Evolutionary conservation across 2,113 vertebrate genomes (phyloP).

Genomic region (Gambusia holbrooki): DNA sequence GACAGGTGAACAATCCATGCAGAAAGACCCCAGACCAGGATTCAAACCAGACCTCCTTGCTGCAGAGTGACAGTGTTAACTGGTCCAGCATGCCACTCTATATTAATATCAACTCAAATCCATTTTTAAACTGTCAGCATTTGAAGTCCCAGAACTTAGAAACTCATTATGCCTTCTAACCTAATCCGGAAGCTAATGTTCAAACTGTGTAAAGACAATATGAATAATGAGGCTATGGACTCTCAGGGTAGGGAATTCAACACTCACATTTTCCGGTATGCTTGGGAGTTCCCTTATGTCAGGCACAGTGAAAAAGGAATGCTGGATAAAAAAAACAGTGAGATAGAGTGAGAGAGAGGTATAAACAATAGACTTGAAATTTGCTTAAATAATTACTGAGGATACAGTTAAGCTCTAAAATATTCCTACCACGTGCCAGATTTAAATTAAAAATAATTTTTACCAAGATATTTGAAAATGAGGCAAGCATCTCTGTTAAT

Average conservation of each 20-base stretch:
- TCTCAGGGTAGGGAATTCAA: neutral
- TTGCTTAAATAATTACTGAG: neutral
- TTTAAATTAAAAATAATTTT: neutral
- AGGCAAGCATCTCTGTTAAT: neutral
- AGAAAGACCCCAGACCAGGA: no score
- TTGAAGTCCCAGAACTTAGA: neutral
- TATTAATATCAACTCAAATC: no score
- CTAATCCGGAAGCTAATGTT: no score
- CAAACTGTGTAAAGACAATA: no score
- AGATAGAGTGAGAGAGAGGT: neutral
- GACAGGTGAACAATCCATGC: no score
- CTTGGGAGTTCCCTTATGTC: conserved; percentile 92
- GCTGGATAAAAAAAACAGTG: conserved; percentile 74
- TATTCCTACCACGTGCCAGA: neutral
- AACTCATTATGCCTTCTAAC: no score
- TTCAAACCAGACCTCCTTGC: no score
- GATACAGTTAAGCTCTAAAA: neutral
- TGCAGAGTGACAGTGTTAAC: no score
- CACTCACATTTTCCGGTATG: conserved; percentile 98
- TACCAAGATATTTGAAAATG: neutral
- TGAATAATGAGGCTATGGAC: no score
- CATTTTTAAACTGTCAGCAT: neutral
- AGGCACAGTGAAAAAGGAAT: conserved; percentile 96
- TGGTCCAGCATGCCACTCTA: no score
- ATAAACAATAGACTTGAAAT: neutral